Evolutionary conservation across 2,113 vertebrate species (phyloP), one percentile per base, ranked within the genome.

Genomic region (Typhlomys cinereus): DNA sequence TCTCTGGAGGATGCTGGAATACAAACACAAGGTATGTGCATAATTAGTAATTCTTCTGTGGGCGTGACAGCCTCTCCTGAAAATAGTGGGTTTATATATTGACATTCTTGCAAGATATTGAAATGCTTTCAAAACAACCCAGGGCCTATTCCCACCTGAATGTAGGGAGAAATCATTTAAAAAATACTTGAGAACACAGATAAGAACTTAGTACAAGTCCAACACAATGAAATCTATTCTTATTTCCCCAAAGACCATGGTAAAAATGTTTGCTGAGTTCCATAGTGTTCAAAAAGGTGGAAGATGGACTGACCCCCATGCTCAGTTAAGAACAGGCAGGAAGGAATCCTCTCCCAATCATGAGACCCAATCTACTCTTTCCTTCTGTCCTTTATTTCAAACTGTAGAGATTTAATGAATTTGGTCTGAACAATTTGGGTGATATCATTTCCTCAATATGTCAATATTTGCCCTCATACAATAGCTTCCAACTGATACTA

Each of bases 31-130:
- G 39, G 41, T 44, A 61, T 4, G 3, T 95, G 36, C 74, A 41
- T 88, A 95, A 95, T 96, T 95, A 96, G 93, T 92, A 83, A 86
- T 81, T 70, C 84, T 92, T 95, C 71, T 93, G 29, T 76, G 75
- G n/a, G 52, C 85, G 95, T 92, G 85, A 95, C 39, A 46, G 67
- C 18, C 66, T 94, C 75, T 90, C 27, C 1, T 4, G 85, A 11
- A 76, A 80, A 95, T 23, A 92, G 39, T 4, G 3, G 78, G 84
- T 86, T 95, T 94, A 92, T 66, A 90, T 20, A 73, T 9, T 84
- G 74, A 89, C 79, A 95, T 48, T 48, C 85, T 76, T 0, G 0
- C 44, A 96, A 93, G 67, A 90, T 25, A 91, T 76, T 61, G 81
- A 89, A 94, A 88, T 62, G 82, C 82, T 93, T 95, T 95, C 74